Base-by-base conservation (phyloP, 2,888 invertebrate species). In the Ametastegia equiseti region DNA sequence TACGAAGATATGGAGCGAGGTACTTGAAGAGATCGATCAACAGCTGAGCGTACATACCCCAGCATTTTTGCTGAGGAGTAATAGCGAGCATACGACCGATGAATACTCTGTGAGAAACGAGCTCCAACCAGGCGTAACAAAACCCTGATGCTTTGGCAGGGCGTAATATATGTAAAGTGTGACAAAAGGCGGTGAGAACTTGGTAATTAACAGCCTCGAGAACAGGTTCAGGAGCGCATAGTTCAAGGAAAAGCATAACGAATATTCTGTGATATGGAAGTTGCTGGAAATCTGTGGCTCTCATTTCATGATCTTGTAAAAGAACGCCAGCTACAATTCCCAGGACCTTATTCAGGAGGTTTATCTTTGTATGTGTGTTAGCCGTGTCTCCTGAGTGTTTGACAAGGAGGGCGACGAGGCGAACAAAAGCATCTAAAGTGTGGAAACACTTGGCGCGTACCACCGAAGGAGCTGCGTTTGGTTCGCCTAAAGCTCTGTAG, bases 101-200 rank as follows among this genome's bases (percentile, higher is more conserved):
- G 92, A 99, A 99, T 0, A 98, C 96, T 80, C 99, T 95, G 92
- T 99, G 99, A 0, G 99, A 98, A 57, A 99, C 97, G 69, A 99
- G 93, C 92, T 99, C 99, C 81, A 99, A 93, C 99, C 99, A 99
- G 1, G 99, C 98, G 92, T 98, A 99, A 81, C 98, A 97, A 92
- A 99, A 99, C 0, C 98, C 98, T 0, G 99, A 98, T 0, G 98
- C 98, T 87, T 97, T 96, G 67, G 96, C 95, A 11, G 99, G 99
- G 81, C 98, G 94, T 84, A 99, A 93, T 86, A 98, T 96, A 89
- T 98, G 98, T 85, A 99, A 94, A 0, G 98, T 97, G 92, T 99
- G 98, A 91, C 98, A 98, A 92, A 98, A 99, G 9, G 98, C 98
- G 23, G 98, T 98, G 73, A 99, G 94, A 86, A 98, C 96, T 93